A percentile compares a stretch with the other conserved stretches of the same genome.
Evolutionary conservation across 1,140 invertebrate genomes (phyloP).

Genomic region (Nasonia longicornis): DNA sequence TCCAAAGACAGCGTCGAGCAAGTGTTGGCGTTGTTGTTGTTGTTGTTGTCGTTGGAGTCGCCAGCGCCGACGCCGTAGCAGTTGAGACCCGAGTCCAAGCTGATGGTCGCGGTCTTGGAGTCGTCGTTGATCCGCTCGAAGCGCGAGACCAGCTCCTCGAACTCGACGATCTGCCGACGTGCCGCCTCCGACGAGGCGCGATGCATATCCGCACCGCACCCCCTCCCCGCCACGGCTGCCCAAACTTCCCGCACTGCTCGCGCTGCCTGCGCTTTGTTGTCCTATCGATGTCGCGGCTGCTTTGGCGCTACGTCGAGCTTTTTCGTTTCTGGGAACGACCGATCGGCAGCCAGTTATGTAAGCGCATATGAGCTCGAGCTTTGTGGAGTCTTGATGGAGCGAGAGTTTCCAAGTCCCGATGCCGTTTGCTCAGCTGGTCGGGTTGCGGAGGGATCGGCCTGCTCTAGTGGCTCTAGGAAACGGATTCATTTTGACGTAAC

Average conservation of each 20-base stretch:
- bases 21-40: slow-evolving; percentile 3
- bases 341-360: neutral
- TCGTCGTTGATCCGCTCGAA: slow-evolving; percentile 64
- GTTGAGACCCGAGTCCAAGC: slow-evolving; percentile 25
- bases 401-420: too few species aligned
- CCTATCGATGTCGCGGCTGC: neutral
- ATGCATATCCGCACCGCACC: slow-evolving; percentile 50
- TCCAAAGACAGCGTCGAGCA: slow-evolving; percentile 21
- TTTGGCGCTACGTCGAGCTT: neutral
- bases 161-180: slow-evolving; percentile 64
- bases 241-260: neutral
- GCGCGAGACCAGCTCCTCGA: slow-evolving; percentile 64
- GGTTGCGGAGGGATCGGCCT: too few species aligned
- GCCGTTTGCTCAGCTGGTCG: too few species aligned
- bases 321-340: neutral
- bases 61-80: slow-evolving; percentile 10
- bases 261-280: neutral
- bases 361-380: neutral
- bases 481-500: neutral
- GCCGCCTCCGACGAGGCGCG: slow-evolving; percentile 54
- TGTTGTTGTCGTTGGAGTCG: neutral
- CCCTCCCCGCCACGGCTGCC: slow-evolving; percentile 45
- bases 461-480: too few species aligned
- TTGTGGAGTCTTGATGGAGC: too few species aligned
- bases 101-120: neutral